Conservation (phyloP, 2,113 vertebrate genomes). For the Leucoraja erinaceus region DNA sequence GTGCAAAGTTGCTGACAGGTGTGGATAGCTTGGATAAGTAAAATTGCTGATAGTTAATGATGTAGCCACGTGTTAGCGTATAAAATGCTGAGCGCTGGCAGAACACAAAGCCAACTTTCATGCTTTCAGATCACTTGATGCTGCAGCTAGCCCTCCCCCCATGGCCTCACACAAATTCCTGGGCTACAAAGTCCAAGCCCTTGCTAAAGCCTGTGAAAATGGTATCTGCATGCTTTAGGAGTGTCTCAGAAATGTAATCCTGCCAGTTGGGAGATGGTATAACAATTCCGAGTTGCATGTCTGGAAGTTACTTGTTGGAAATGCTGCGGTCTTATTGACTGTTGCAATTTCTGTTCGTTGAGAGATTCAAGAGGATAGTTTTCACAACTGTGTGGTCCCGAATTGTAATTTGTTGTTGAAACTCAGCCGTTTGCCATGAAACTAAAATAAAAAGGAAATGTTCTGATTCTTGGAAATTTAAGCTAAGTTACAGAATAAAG, state of each 20-base stretch:
- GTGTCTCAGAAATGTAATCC: conserved; percentile 43
- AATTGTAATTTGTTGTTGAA: conserved; percentile 12
- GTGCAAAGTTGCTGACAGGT: conserved; percentile 64
- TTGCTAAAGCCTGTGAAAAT: conserved; percentile 44
- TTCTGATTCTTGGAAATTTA: not conserved
- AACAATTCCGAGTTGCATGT: conserved; percentile 44
- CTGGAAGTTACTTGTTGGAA: conserved; percentile 39
- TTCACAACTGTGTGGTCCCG: not conserved
- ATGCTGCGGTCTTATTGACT: not conserved
- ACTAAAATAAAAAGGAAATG: not conserved
- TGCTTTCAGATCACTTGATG: conserved; percentile 59
- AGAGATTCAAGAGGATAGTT: not conserved
- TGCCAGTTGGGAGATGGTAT: conserved; percentile 34
- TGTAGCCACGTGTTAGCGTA: conserved; percentile 53
- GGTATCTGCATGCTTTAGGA: conserved; percentile 42
- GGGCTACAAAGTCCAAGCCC: conserved; percentile 42
- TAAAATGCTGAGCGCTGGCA: conserved; percentile 58
- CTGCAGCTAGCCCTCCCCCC: conserved; percentile 42
- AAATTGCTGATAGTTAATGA: conserved; percentile 56
- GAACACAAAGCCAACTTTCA: conserved; percentile 55
- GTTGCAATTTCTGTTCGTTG: not conserved
- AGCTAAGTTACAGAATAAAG: not conserved
- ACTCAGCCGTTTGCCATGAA: not conserved
- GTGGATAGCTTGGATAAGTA: conserved; percentile 60
- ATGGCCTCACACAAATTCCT: conserved; percentile 42